phyloP scores from a whole-genome alignment of 2,113 vertebrate species.

The Nipponia nippon region DNA sequence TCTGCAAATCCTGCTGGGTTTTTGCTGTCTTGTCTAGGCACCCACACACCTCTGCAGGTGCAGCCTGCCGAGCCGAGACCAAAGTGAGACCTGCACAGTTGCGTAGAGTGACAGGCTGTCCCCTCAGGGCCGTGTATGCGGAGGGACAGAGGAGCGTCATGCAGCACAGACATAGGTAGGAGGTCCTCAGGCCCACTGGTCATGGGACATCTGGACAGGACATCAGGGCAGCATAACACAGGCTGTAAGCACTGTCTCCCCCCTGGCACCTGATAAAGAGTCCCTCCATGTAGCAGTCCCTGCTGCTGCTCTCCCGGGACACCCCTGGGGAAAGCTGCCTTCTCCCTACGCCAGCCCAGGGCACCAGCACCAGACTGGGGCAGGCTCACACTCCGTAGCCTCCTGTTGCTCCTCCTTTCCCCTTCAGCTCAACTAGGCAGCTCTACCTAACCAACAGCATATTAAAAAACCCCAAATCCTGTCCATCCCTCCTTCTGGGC shows the following conservation, averaged over 20 bases:
- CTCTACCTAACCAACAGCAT: background rate
- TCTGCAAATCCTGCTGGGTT: background rate
- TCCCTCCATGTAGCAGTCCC: background rate
- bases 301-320: background rate
- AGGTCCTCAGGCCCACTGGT: background rate
- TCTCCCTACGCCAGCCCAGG: background rate
- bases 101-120: background rate
- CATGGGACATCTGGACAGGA: background rate
- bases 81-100: background rate
- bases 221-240: background rate
- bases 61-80: background rate
- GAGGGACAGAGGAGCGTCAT: no score
- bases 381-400: background rate
- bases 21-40: background rate
- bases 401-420: background rate
- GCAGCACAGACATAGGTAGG: no score
- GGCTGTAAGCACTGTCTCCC: background rate
- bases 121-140: rapidly evolving
- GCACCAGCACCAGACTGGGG: background rate
- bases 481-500: background rate
- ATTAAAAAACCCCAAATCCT: background rate
- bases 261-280: no score
- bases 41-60: no score
- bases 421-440: background rate
- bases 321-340: conserved; percentile 11